A percentile compares a stretch with the other conserved stretches of the same genome.
Evolutionary conservation across 92 coral and sea anemone species (phyloP).

Genomic region (Heliopora coerulea): DNA sequence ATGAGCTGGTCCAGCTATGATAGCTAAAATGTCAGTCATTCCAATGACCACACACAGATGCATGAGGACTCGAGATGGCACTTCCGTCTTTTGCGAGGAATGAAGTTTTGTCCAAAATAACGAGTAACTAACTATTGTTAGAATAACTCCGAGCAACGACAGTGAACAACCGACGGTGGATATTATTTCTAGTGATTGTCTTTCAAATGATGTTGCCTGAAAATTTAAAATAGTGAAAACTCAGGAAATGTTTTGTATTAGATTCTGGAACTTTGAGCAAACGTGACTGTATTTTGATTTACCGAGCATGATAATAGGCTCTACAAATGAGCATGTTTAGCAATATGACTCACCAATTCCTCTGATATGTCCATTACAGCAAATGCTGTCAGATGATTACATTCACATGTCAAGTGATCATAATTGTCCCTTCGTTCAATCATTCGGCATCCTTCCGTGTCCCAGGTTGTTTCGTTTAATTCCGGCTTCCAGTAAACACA

Average conservation of each 20-base stretch:
- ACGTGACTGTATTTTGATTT: too few relatives aligned
- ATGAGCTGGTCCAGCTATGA: slow-evolving; percentile 29
- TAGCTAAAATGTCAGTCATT: slow-evolving; percentile 26
- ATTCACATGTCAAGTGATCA: slow-evolving; percentile 30
- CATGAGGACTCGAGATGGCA: slow-evolving; percentile 24
- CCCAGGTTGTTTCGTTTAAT: background rate
- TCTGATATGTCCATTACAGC: slow-evolving; percentile 32
- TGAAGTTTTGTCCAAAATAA: slow-evolving; percentile 26
- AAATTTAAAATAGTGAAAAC: too few relatives aligned
- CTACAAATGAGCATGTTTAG: too few relatives aligned
- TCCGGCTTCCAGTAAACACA: slow-evolving; percentile 44
- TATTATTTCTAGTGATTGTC: slow-evolving; percentile 12
- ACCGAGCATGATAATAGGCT: too few relatives aligned
- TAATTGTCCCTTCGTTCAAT: background rate
- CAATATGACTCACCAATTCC: slow-evolving; percentile 18
- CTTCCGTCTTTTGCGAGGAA: background rate
- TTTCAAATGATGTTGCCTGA: background rate
- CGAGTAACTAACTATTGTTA: slow-evolving; percentile 9
- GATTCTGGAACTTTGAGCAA: too few relatives aligned
- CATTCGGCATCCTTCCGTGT: slow-evolving; percentile 28
- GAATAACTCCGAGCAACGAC: slow-evolving; percentile 14
- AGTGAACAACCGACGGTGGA: slow-evolving; percentile 36
- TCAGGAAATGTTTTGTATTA: too few relatives aligned
- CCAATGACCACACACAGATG: slow-evolving; percentile 36
- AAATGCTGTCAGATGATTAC: slow-evolving; percentile 40